Evolutionary conservation across 2,113 vertebrate genomes (phyloP).

Genomic region (Triplophysa tibetana): DNA sequence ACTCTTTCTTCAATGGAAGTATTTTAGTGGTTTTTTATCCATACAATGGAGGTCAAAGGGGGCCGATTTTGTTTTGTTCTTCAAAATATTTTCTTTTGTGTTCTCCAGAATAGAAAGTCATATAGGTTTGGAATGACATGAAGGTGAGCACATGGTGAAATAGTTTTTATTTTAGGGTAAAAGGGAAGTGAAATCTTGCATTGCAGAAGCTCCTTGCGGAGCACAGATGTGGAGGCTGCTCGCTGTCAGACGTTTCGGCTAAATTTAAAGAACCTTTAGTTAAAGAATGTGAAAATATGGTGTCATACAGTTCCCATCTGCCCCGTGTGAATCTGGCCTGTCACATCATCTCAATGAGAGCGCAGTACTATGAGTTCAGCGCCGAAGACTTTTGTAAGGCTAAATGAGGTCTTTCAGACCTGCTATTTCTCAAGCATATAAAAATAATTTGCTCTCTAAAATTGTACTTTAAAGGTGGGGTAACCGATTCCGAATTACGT

Average conservation of each 20-base stretch:
- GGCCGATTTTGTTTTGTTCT: no score
- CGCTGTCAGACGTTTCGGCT: neutral
- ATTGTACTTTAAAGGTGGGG: neutral
- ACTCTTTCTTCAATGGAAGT: no score
- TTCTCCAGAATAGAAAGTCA: no score
- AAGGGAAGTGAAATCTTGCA: no score
- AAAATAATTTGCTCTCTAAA: slow-evolving; percentile 26
- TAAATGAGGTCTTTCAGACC: slow-evolving; percentile 21
- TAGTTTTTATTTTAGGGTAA: no score
- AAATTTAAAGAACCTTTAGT: slow-evolving; percentile 1
- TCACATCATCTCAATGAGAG: neutral
- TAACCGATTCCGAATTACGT: no score
- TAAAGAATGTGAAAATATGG: slow-evolving; percentile 22
- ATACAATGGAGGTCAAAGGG: no score
- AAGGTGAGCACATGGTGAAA: no score
- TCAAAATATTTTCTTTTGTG: no score
- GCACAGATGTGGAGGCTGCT: neutral
- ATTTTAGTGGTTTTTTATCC: no score
- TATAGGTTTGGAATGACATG: no score
- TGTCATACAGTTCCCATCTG: slow-evolving; percentile 2
- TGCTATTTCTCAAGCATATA: neutral
- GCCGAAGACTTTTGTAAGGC: slow-evolving; percentile 23
- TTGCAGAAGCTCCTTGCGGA: no score
- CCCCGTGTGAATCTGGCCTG: slow-evolving; percentile 9
- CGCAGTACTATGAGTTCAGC: neutral